A percentile compares a stretch with the other conserved stretches of the same genome.
Conservation (phyloP, 1,140 invertebrate genomes). For the Drosophila sucinea region DNA sequence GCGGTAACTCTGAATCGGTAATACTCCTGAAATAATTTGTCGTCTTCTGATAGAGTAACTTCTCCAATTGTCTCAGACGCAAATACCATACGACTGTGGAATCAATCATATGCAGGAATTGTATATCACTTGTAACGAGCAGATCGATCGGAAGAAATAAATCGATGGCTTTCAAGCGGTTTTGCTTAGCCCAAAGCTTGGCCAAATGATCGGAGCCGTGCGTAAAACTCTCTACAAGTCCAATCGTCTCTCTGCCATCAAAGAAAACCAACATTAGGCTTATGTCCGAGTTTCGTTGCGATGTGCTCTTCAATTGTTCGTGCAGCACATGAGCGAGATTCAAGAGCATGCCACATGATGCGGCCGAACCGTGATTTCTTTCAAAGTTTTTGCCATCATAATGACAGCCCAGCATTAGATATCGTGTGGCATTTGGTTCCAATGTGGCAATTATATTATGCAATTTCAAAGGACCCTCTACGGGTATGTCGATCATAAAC, state of each 20-base stretch:
- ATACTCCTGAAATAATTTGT: constrained; percentile 86
- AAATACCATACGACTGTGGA: constrained; percentile 88
- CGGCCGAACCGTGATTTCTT: constrained; percentile 87
- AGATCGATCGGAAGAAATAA: constrained; percentile 95
- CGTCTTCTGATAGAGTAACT: constrained; percentile 84
- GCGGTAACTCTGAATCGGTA: constrained; percentile 84
- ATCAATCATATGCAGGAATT: constrained; percentile 92
- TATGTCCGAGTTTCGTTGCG: constrained; percentile 85
- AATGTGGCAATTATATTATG: constrained; percentile 92
- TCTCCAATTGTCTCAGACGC: constrained; percentile 86
- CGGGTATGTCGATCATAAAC: constrained; percentile 89
- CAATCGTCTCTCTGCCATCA: constrained; percentile 98
- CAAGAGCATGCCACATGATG: constrained; percentile 97
- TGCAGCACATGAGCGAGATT: constrained; percentile 91
- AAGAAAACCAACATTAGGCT: constrained; percentile 97
- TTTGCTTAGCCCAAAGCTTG: constrained; percentile 85
- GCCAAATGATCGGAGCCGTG: constrained; percentile 97
- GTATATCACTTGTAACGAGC: constrained; percentile 91
- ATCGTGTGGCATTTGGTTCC: constrained; percentile 91
- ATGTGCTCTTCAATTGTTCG: constrained; percentile 83
- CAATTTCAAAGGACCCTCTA: constrained; percentile 89
- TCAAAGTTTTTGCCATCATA: constrained; percentile 95
- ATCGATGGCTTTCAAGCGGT: constrained; percentile 84
- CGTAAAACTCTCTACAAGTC: constrained; percentile 93
- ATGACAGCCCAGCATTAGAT: constrained; percentile 94